Base-by-base conservation (phyloP, 2,113 vertebrate species). In the Cnemophilus loriae region DNA sequence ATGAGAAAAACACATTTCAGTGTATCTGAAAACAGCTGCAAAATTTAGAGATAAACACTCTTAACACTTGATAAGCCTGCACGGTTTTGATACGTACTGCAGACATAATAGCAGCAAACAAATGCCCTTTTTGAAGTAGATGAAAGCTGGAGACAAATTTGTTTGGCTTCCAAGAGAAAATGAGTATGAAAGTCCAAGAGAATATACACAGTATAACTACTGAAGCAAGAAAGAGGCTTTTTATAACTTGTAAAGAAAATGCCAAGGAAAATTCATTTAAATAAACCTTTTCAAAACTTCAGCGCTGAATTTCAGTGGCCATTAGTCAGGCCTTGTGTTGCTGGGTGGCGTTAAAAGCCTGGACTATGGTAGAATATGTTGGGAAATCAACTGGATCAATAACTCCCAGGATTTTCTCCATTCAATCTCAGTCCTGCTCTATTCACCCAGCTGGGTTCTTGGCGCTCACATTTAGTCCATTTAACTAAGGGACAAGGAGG, bases 1-100 rank as follows among this genome's bases (percentile, higher is more conserved):
- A 97, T 74, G 91, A 98, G 93, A 86, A 95, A 59, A 93, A 84
- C 65, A 91, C 84, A 95, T 97, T 96, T 97, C 95, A 90, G 16
- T 96, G 63, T 86, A 89, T 96, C 93, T 87, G 74, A 93, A 95
- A 96, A 97, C 85, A 97, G 93, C 85, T 92, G 85, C 92, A 95
- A 96, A 97, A 96, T 60, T 96, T 95, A 91, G 96, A 97, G 96
- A 93, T 96, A 97, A 98, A 97, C 82, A 96, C 90, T 91, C 94
- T 97, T 98, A 97, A 97, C 97, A 94, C 95, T 98, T 92, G 80
- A 93, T 95, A 95, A 96, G 93, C 93, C 91, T 92, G 92, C 75
- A 87, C 11, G 59, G 69, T 77, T 76, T 41, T 88, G 89, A 90
- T 92, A 60, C 47, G 53, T 79, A 87, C 32, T 18, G 4, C 47